These are phyloP conservation scores for Sakesphorus luctuosus DNA, from an alignment of 2,113 vertebrate genomes.

Conservation along the genomic window DNA sequence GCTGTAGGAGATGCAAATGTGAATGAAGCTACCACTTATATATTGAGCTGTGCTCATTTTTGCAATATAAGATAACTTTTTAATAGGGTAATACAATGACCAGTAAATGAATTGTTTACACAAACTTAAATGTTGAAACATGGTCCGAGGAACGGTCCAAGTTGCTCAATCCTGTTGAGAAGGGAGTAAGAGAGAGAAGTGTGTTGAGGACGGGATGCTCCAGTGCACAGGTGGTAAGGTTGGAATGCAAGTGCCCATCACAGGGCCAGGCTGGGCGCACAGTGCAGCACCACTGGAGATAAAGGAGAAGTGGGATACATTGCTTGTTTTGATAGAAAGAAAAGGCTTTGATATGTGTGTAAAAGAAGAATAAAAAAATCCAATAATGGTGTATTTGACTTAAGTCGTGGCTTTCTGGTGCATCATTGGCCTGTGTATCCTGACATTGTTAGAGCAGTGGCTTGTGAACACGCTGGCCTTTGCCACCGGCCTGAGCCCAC, in stretches of 20 bases:
- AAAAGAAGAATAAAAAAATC: neutral
- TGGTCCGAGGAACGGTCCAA: neutral
- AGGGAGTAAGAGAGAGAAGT: neutral
- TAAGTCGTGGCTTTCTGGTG: neutral
- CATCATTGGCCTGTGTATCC: rapidly evolving
- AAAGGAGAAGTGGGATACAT: neutral
- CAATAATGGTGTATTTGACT: neutral
- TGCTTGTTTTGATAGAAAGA: neutral
- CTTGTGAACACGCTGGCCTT: neutral
- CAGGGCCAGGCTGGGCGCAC: neutral
- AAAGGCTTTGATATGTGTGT: neutral
- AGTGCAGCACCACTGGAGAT: neutral
- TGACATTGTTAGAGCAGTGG: rapidly evolving
- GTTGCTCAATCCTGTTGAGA: neutral
- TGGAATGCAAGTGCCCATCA: neutral
- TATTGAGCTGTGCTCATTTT: neutral
- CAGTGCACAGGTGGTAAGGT: neutral
- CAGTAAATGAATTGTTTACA: neutral
- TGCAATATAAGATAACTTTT: neutral
- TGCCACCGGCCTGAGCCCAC: rapidly evolving
- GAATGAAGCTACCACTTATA: neutral
- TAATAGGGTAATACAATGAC: neutral
- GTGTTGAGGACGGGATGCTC: neutral
- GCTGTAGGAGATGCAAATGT: neutral
- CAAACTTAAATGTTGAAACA: neutral